A percentile compares a stretch with the other conserved stretches of the same genome.
Conservation (phyloP, 2,797 vertebrate species). For the Microctenopoma stevenorrisi region DNA sequence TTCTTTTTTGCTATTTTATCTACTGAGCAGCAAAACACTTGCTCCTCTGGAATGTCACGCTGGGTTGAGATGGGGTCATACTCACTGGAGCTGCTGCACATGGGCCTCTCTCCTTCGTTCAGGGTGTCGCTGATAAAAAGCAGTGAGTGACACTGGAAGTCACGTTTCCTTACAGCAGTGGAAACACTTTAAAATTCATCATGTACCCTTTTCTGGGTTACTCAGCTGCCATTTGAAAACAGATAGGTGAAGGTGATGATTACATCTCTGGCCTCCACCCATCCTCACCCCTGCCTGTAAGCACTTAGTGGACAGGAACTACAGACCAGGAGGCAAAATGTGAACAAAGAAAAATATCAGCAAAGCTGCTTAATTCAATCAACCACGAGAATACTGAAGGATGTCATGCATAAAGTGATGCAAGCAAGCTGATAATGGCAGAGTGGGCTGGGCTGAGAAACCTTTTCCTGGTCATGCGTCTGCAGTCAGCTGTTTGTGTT, state of each 20-base stretch:
- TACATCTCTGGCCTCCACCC: conserved; percentile 52
- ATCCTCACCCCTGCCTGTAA: conserved; percentile 1
- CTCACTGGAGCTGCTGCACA: conserved; percentile 21
- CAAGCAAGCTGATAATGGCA: background rate
- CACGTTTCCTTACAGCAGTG: background rate
- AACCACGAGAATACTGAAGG: background rate
- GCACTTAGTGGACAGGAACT: background rate
- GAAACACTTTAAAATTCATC: background rate
- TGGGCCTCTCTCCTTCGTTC: conserved; percentile 21
- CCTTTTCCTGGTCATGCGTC: background rate
- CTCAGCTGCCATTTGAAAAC: background rate
- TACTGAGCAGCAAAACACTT: too few species aligned
- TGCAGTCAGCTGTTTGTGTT: conserved; percentile 8
- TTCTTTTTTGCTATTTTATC: too few species aligned
- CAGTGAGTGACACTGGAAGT: conserved; percentile 28
- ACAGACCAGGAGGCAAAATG: background rate
- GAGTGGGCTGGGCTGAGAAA: background rate
- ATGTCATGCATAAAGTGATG: background rate
- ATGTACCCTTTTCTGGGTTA: background rate
- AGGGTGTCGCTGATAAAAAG: conserved; percentile 51
- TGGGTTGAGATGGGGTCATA: conserved; percentile 10
- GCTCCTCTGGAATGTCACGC: conserved; percentile 37
- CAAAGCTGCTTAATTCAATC: background rate
- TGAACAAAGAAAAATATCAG: background rate
- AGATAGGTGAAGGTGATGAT: conserved; percentile 30